phyloP scores from a whole-genome alignment of 2,113 vertebrate genomes.

The Excalfactoria chinensis region DNA sequence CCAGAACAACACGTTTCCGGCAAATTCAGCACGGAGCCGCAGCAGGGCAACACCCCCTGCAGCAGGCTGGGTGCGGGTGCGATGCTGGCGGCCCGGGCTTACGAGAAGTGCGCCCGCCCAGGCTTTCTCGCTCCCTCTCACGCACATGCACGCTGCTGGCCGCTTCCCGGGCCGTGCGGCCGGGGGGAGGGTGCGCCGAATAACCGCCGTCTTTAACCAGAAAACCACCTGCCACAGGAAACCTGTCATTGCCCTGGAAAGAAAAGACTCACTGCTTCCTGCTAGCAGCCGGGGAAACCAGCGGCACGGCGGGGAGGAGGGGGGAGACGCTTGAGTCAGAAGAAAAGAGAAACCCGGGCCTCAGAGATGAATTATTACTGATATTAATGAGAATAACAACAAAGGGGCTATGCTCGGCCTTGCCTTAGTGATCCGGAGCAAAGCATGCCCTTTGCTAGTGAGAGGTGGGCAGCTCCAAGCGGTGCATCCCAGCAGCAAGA shows the following conservation, averaged over 20 bases:
- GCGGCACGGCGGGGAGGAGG: neutral
- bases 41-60: constrained; percentile 76
- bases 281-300: constrained; percentile 72
- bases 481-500: neutral
- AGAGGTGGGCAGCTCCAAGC: neutral
- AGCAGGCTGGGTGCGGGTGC: neutral
- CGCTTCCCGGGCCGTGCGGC: constrained; percentile 20
- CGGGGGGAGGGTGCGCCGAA: neutral
- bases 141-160: neutral
- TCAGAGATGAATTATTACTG: constrained; percentile 45
- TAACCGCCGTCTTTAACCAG: constrained; percentile 67
- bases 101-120: constrained; percentile 76
- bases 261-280: constrained; percentile 83
- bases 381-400: constrained; percentile 56
- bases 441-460: neutral
- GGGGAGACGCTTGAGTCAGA: neutral
- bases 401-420: neutral
- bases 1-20: constrained; percentile 74
- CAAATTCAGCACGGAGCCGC: constrained; percentile 44
- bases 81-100: constrained; percentile 62
- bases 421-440: neutral
- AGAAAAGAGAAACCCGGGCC: constrained; percentile 54
- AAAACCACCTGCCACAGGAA: constrained; percentile 87
- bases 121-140: constrained; percentile 66
- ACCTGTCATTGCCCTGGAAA: constrained; percentile 83